A percentile compares a stretch with the other conserved stretches of the same genome.
Conservation (phyloP, 2,888 invertebrate species). For the Lepeophtheirus nordmannii region DNA sequence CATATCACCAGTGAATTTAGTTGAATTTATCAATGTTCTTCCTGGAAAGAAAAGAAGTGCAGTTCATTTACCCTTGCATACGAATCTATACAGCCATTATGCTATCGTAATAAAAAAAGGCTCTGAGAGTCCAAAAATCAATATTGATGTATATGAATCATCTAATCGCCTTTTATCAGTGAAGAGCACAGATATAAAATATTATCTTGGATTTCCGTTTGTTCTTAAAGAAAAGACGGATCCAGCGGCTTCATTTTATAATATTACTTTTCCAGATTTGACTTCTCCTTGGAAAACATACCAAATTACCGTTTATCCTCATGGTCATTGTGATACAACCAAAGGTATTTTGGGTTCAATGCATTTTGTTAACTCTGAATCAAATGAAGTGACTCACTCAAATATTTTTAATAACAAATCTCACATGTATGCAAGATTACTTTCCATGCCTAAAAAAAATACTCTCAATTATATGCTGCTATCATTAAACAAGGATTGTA, state of each 20-base stretch:
- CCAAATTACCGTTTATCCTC: constrained; percentile 44
- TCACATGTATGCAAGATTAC: not conserved
- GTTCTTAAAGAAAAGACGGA: constrained; percentile 40
- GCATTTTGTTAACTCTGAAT: not conserved
- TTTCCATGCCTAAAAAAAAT: not conserved
- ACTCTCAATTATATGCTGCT: not conserved
- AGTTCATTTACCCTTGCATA: constrained; percentile 45
- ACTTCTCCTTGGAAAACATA: constrained; percentile 46
- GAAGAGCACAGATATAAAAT: constrained; percentile 21
- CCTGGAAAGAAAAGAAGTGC: constrained; percentile 40
- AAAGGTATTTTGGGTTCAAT: constrained; percentile 8
- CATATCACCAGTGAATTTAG: constrained; percentile 43
- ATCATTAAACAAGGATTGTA: not conserved
- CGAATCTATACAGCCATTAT: constrained; percentile 51
- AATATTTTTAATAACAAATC: not conserved
- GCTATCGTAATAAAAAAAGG: constrained; percentile 45
- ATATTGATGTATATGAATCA: constrained; percentile 26
- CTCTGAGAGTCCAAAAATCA: constrained; percentile 26
- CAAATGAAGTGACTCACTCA: constrained; percentile 7
- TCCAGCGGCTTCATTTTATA: constrained; percentile 44
- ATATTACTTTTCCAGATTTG: constrained; percentile 44
- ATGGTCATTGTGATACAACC: not conserved
- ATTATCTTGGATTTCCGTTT: constrained; percentile 31
- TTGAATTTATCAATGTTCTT: constrained; percentile 42
- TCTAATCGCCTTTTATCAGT: constrained; percentile 23